A percentile compares a stretch with the other conserved stretches of the same genome.
Conservation (phyloP, 1,140 invertebrate genomes). For the Onthophagus taurus region DNA sequence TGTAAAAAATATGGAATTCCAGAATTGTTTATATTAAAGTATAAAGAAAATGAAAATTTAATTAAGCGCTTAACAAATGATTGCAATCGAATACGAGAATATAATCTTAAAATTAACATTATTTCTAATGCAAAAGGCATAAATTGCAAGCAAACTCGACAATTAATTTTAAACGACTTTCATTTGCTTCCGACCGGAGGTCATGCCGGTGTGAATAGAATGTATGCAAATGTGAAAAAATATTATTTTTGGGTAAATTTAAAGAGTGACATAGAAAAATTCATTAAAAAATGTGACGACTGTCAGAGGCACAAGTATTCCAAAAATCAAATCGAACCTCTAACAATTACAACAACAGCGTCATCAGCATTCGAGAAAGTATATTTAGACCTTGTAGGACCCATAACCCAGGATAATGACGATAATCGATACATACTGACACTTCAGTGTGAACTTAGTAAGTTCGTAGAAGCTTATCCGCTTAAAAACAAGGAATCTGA, state of each 20-base stretch:
- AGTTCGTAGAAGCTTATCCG: conserved; percentile 8
- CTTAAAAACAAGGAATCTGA: conserved; percentile 17
- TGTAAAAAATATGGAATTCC: background rate
- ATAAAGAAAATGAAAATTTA: background rate
- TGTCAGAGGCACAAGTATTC: conserved; percentile 4
- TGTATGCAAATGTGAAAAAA: conserved; percentile 5
- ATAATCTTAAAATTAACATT: background rate
- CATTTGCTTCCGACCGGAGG: conserved; percentile 7
- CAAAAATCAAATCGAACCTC: background rate
- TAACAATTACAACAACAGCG: conserved; percentile 6
- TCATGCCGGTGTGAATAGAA: conserved; percentile 1
- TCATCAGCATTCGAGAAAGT: background rate
- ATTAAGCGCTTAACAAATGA: background rate
- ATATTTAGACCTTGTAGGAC: conserved; percentile 11
- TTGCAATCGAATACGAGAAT: background rate
- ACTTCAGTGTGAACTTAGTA: conserved; percentile 5
- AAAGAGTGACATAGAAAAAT: background rate
- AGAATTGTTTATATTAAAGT: background rate
- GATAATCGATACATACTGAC: conserved; percentile 8
- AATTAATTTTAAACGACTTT: conserved; percentile 7
- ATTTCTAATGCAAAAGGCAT: background rate
- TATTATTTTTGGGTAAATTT: conserved; percentile 11
- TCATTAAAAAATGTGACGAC: conserved; percentile 2
- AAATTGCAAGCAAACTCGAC: background rate
- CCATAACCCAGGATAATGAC: background rate